Conservation (phyloP, 2,113 vertebrate genomes). For the Limanda limanda region DNA sequence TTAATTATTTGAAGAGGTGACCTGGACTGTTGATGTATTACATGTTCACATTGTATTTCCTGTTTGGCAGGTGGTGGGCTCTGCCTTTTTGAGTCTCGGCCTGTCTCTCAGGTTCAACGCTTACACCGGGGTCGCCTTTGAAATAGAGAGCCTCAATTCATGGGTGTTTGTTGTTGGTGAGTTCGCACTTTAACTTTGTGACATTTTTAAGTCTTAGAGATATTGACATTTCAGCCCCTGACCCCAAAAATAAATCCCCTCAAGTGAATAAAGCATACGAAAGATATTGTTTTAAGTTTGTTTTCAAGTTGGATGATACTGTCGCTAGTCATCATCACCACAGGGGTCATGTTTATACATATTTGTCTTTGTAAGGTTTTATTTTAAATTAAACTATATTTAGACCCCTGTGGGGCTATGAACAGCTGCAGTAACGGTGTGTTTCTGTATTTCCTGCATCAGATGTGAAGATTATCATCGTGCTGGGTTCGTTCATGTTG, state of each 20-base stretch:
- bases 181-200: slow-evolving; percentile 12
- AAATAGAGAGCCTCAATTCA: slow-evolving; percentile 38
- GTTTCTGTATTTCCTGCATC: not conserved
- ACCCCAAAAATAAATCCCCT: too few relatives aligned
- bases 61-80: slow-evolving; percentile 56
- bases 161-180: slow-evolving; percentile 65
- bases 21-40: too few relatives aligned
- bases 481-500: slow-evolving; percentile 60
- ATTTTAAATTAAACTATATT: too few relatives aligned
- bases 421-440: not conserved
- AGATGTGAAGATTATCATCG: slow-evolving; percentile 73
- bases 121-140: slow-evolving; percentile 57
- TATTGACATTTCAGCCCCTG: too few relatives aligned
- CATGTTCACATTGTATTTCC: not conserved
- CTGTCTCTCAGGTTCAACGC: slow-evolving; percentile 67
- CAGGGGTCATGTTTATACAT: too few relatives aligned
- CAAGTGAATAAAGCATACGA: too few relatives aligned
- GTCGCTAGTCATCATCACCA: too few relatives aligned
- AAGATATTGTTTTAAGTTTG: too few relatives aligned
- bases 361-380: not conserved
- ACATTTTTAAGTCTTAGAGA: too few relatives aligned
- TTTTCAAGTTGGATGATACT: too few relatives aligned
- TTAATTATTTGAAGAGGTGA: not conserved
- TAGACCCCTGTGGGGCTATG: too few relatives aligned
- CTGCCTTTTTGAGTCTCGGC: slow-evolving; percentile 61